Conservation (phyloP, 2,113 vertebrate species). For the Prionailurus bengalensis region DNA sequence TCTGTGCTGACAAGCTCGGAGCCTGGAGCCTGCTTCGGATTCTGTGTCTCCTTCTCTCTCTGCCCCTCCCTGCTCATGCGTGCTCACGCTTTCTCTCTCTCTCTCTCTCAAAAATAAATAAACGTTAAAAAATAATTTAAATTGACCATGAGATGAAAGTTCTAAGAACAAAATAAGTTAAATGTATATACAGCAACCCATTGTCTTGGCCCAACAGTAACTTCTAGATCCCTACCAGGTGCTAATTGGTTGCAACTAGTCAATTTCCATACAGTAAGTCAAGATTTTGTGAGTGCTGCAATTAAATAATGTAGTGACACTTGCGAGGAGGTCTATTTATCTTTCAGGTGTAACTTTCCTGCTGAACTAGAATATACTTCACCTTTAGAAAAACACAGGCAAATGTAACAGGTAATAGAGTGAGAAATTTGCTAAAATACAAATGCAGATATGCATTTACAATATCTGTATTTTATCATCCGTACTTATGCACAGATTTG, state of each 20-base stretch:
- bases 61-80: too few relatives aligned
- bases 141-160: not conserved
- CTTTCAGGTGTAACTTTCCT: not conserved
- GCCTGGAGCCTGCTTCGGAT: too few relatives aligned
- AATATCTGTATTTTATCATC: not conserved
- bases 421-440: not conserved
- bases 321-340: not conserved
- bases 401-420: fast-evolving
- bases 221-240: not conserved
- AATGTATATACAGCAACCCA: not conserved
- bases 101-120: too few relatives aligned
- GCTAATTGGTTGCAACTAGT: not conserved
- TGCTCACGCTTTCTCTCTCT: too few relatives aligned
- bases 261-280: not conserved
- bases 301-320: not conserved
- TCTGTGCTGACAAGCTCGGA: too few relatives aligned
- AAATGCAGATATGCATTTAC: not conserved
- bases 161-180: not conserved
- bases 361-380: not conserved
- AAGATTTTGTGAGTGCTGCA: not conserved
- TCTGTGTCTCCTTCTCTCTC: too few relatives aligned
- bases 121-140: too few relatives aligned
- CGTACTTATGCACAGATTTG: not conserved
- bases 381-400: not conserved
- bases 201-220: not conserved